Base-by-base conservation (phyloP, 2,113 vertebrate genomes). In the Corythoichthys intestinalis region DNA sequence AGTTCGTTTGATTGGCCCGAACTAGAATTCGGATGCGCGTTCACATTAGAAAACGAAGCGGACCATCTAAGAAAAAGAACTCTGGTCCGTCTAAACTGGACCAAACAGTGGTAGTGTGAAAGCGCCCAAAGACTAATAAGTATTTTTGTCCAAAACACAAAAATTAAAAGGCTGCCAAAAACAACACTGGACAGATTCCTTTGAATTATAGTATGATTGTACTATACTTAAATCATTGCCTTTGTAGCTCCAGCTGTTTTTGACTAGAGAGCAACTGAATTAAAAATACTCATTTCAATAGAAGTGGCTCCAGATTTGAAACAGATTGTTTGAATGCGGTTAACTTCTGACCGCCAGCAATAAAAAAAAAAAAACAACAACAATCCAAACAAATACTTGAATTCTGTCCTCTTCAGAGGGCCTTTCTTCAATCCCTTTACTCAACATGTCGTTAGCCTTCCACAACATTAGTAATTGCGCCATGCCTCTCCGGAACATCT, bases 391-490 rank as follows among this genome's bases (percentile, higher is more conserved):
- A 34, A 47, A 47, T 34, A 20, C 61, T 63, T 14, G 38, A n/a
- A 8, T 62, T 62, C 17, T 17, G 39, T 62, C 60, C 10, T 46
- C 46, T 63, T 63, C 28, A n/a, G 60, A 12, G 41, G 41, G 39
- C 41, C n/a, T 13, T 48, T 61, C 13, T 44, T 14, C n/a, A 34
- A 28, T 47, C 12, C 44, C 61, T 47, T 63, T 48, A 63, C 61
- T 63, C 61, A 63, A 63, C 61, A 63, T 47, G 13, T 63, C 20
- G 61, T 63, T 63, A 63, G 61, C 44, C 44, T 28, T 28, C 61
- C 61, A n/a, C 61, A 46, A 34, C 11, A 47, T 63, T 63, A 8
- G 20, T 63, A 63, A 63, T 63, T 48, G n/a, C 44, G 13, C 44
- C n/a, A 34, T 34, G 61, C 41, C 20, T 34, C 20, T 47, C 41